These are phyloP conservation scores for Periophthalmodon schlosseri DNA, from an alignment of 2,113 vertebrate species.

Conservation along the genomic window DNA sequence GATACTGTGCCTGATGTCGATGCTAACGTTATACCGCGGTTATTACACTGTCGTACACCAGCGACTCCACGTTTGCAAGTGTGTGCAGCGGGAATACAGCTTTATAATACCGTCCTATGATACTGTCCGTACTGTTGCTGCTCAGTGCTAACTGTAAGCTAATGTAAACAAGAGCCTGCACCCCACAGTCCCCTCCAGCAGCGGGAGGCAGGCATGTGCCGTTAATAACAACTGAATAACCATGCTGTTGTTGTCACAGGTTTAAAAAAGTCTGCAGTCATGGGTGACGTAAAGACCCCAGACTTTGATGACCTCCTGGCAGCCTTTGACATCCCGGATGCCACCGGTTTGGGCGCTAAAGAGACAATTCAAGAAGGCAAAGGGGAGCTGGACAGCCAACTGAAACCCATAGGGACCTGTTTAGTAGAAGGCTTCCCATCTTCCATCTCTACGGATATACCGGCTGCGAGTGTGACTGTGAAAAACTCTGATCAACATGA, in stretches of 20 bases:
- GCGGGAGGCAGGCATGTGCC: too few species aligned
- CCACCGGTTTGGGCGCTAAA: conserved; percentile 92
- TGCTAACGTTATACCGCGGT: not conserved
- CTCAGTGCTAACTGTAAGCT: conserved; percentile 22
- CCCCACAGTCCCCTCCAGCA: not conserved
- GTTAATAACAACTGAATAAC: not conserved
- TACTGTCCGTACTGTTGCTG: not conserved
- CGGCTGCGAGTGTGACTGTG: conserved; percentile 92
- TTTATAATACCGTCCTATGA: not conserved
- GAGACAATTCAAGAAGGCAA: conserved; percentile 86
- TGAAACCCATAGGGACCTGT: conserved; percentile 85
- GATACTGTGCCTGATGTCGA: not conserved
- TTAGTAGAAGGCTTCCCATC: conserved; percentile 84
- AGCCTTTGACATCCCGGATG: conserved; percentile 98
- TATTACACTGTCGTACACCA: not conserved
- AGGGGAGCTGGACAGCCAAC: conserved; percentile 85
- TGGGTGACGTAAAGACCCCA: conserved; percentile 99
- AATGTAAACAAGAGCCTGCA: conserved; percentile 18
- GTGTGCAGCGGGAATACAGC: not conserved
- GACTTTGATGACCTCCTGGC: conserved; percentile 98
- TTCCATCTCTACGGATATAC: conserved; percentile 78
- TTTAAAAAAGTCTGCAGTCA: conserved; percentile 78
- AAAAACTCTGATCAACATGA: conserved; percentile 95
- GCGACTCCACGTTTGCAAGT: not conserved
- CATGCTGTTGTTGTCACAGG: conserved; percentile 51